Evolutionary conservation across 2,797 vertebrate genomes (phyloP), one percentile per base, ranked within the genome.

Genomic region (Sandelia bainsii): DNA sequence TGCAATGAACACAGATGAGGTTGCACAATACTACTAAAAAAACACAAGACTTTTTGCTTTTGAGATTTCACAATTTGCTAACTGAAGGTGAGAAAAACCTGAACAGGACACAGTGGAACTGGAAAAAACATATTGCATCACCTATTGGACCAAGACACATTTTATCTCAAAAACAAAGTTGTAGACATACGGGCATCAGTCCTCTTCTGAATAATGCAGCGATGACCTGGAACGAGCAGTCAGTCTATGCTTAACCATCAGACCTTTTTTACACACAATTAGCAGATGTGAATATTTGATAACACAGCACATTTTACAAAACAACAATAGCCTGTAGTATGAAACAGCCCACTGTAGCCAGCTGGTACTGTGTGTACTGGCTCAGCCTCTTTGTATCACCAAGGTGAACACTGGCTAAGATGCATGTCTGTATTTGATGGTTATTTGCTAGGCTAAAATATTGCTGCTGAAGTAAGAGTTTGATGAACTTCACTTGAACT

Each of bases 401-500:
- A 54, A 77, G 72, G 59, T 70, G 59, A 78, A 32, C 37, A 13
- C 54, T 37, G 45, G 44, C 59, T 20, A 17, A 46, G 71, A 78
- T 53, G 53, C 52, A 23, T 17, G 75, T 60, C 66, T 71, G 44
- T 32, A 29, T 76, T 46, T n/a, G 10, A 9, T 49, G 14, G 23
- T 57, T 69, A 61, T 72, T 58, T 50, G 67, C 65, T 13, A 27
- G 27, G n/a, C 44, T 69, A 44, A 75, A 77, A 73, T 69, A 78
- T 82, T 58, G n/a, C 65, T 62, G 60, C 73, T 69, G 29, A 77
- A 66, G 42, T 42, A 39, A 61, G 45, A 69, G 58, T 61, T 75
- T 81, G 84, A 84, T 82, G 79, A 84, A 84, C 75, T 82, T 62
- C 17, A 48, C 44, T 67, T 85, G 72, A 81, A 81, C 82, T 72